These are phyloP conservation scores for Synanthedon tipuliformis DNA, from an alignment of 2,888 invertebrate species.

Conservation along the genomic window DNA sequence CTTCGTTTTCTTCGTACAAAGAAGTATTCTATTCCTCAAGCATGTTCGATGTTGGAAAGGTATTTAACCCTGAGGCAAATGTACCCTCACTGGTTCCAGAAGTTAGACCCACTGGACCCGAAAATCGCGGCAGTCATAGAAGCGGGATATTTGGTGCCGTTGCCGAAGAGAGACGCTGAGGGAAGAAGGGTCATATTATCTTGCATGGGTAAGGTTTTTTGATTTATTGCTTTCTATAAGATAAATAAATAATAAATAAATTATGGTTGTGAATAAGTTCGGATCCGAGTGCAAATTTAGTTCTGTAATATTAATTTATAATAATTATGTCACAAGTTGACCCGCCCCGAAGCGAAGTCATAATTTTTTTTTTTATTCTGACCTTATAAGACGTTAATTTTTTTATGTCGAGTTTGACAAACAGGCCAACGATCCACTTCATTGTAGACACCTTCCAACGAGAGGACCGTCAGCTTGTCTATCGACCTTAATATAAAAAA, in stretches of 20 bases:
- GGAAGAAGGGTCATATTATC: constrained; percentile 85
- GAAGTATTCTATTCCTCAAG: constrained; percentile 87
- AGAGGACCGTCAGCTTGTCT: no score
- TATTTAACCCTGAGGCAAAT: constrained; percentile 87
- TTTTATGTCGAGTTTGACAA: no score
- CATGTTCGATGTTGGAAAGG: constrained; percentile 88
- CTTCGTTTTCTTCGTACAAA: constrained; percentile 87
- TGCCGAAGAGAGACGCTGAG: constrained; percentile 78
- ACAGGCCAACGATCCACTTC: no score
- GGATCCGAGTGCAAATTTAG: no score
- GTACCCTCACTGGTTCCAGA: constrained; percentile 88
- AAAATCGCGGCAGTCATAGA: constrained; percentile 84
- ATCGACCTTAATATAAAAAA: no score
- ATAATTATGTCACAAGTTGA: no score
- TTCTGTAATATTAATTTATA: not conserved
- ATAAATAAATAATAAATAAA: no score
- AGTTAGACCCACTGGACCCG: constrained; percentile 82
- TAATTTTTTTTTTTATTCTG: no score
- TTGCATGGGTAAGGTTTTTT: constrained; percentile 73
- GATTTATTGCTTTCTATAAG: not conserved
- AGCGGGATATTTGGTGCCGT: constrained; percentile 81
- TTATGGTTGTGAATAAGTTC: no score
- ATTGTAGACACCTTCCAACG: no score
- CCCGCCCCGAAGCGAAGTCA: no score
- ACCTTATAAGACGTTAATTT: no score